Conservation (phyloP, 1,140 invertebrate species). For the Ericerus pela region DNA sequence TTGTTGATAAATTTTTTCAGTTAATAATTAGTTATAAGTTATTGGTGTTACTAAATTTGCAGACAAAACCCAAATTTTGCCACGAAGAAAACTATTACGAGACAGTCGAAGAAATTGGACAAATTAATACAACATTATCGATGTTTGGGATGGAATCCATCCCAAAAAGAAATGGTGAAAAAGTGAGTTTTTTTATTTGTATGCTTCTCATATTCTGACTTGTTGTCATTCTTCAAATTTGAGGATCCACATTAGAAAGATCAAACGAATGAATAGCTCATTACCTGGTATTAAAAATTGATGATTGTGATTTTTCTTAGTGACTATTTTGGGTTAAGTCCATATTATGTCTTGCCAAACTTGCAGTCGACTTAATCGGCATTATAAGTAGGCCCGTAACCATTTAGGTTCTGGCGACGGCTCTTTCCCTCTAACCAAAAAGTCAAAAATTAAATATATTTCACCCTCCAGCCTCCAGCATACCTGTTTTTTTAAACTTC, state of each 20-base stretch:
- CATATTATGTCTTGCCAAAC: no score
- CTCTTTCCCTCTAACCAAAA: no score
- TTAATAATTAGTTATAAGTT: background rate
- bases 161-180: constrained; percentile 44
- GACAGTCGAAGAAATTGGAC: constrained; percentile 44
- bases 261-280: no score
- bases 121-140: constrained; percentile 63
- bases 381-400: no score
- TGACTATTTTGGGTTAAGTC: background rate
- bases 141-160: constrained; percentile 69
- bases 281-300: background rate
- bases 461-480: no score
- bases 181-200: constrained; percentile 35
- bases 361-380: no score
- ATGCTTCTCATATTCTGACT: no score
- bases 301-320: background rate
- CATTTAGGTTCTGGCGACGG: no score
- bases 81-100: constrained; percentile 39
- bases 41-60: constrained; percentile 22
- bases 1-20: background rate
- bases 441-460: no score
- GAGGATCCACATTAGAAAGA: no score
- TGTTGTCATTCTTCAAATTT: no score
- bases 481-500: no score
- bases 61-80: constrained; percentile 52